These are phyloP conservation scores for Bryconaethiops microstoma DNA, from an alignment of 2,797 vertebrate species.

Conservation along the genomic window DNA sequence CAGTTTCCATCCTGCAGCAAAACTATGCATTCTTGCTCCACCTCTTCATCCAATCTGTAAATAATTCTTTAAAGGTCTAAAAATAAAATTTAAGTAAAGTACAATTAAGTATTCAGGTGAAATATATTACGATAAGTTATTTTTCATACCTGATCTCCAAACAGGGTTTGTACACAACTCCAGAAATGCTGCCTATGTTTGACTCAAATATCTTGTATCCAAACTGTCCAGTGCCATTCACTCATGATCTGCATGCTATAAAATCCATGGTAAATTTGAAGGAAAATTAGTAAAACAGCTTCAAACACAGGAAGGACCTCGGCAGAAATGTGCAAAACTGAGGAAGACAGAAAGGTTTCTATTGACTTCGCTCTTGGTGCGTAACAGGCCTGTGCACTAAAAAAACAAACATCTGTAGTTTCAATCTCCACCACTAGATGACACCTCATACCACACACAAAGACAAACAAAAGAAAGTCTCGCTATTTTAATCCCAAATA, in stretches of 20 bases:
- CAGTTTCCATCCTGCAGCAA: background rate
- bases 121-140: too few species aligned
- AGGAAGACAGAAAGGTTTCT: background rate
- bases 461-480: constrained; percentile 12
- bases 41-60: too few species aligned
- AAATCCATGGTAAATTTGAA: background rate
- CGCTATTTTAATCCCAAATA: background rate
- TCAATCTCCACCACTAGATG: constrained; percentile 39
- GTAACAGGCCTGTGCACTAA: background rate
- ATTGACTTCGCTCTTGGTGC: background rate
- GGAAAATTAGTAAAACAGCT: background rate
- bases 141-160: too few species aligned
- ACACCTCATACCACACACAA: constrained; percentile 28
- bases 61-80: too few species aligned
- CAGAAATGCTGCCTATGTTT: too few species aligned
- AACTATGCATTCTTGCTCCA: background rate
- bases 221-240: background rate
- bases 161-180: too few species aligned
- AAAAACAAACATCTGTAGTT: constrained; percentile 4
- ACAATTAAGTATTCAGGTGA: too few species aligned
- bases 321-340: too few species aligned
- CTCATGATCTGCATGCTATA: background rate
- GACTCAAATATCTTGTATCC: background rate
- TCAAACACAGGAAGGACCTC: background rate
- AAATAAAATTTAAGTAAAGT: too few species aligned